A percentile compares a stretch with the other conserved stretches of the same genome.
phyloP scores from a whole-genome alignment of 2,113 vertebrate genomes.

The Alexandromys fortis region DNA sequence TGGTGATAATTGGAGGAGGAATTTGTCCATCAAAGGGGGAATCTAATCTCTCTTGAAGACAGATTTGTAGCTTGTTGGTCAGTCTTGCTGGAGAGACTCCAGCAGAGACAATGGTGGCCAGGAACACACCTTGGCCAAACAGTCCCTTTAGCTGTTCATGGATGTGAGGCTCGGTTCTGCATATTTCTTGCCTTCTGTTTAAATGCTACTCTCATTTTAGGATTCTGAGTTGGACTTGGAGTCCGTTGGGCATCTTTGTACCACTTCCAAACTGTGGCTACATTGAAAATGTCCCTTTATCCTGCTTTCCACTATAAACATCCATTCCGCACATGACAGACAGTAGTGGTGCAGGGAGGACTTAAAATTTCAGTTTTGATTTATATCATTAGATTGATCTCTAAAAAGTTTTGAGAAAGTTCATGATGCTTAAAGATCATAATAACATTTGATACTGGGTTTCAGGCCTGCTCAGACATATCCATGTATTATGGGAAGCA shows the following conservation, averaged over 20 bases:
- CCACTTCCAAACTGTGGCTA: neutral
- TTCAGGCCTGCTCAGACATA: conserved; percentile 6
- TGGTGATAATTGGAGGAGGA: neutral
- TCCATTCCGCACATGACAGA: neutral
- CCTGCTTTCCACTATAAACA: neutral
- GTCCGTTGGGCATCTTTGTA: neutral
- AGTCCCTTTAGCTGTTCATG: too few species aligned
- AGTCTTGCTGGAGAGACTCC: neutral
- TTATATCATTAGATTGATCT: conserved; percentile 17
- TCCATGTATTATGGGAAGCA: neutral
- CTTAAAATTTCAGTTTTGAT: conserved; percentile 52
- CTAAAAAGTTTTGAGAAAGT: conserved; percentile 12
- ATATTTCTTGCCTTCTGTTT: neutral
- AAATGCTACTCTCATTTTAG: neutral
- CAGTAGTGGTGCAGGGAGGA: neutral
- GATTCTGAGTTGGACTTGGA: neutral
- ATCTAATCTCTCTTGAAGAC: neutral
- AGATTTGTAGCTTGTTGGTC: neutral
- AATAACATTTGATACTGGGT: neutral
- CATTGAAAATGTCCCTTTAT: neutral
- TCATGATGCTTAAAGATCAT: neutral
- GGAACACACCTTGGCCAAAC: neutral
- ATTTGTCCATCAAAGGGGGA: neutral
- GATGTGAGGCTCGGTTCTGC: neutral
- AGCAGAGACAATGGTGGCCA: neutral